Evolutionary conservation across 2,797 vertebrate species (phyloP).

Genomic region (Gymnothorax javanicus): DNA sequence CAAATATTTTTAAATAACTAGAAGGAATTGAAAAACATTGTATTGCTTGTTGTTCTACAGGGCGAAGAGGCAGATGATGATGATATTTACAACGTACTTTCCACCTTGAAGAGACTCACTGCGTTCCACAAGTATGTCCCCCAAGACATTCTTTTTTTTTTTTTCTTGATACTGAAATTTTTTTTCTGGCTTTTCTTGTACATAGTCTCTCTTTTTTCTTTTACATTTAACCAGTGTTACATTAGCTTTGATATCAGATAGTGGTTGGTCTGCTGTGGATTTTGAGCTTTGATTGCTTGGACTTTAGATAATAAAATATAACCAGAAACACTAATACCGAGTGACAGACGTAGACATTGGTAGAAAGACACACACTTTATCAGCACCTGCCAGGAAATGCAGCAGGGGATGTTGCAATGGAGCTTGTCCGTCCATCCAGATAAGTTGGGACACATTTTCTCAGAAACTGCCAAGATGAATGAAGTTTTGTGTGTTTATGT

Average conservation of each 20-base stretch:
- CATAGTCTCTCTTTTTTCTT: neutral
- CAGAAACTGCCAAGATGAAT: too few species aligned
- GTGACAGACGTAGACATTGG: too few species aligned
- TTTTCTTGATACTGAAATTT: too few species aligned
- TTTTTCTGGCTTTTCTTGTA: neutral
- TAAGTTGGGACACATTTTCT: too few species aligned
- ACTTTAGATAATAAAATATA: neutral
- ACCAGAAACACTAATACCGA: neutral
- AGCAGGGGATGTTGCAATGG: neutral
- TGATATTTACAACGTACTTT: constrained; percentile 96
- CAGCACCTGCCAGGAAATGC: too few species aligned
- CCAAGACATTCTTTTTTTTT: too few species aligned
- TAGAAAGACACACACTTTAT: too few species aligned
- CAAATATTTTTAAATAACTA: neutral
- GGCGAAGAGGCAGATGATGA: constrained; percentile 98
- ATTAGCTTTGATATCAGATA: neutral
- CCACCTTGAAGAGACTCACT: constrained; percentile 93
- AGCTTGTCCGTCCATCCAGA: too few species aligned
- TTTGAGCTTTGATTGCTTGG: neutral
- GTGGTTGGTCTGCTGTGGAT: neutral
- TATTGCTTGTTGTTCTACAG: constrained; percentile 60
- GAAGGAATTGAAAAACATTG: neutral
- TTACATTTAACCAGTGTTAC: neutral
- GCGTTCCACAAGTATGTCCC: constrained; percentile 95
- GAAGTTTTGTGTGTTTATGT: too few species aligned